Evolutionary conservation across 1,140 invertebrate genomes (phyloP).

Genomic region (Apis cerana): DNA sequence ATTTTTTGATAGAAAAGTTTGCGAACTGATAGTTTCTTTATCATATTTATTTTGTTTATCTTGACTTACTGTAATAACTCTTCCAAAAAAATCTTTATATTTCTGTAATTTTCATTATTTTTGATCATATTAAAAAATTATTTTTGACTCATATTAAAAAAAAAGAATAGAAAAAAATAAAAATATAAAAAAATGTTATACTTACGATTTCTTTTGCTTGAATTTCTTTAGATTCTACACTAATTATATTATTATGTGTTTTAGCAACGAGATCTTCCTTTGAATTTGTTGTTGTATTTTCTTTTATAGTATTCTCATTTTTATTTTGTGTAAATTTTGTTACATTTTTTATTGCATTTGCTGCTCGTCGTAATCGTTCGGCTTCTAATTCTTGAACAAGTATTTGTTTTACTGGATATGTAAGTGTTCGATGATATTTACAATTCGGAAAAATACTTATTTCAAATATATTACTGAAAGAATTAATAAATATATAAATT

Average conservation of each 20-base stretch:
- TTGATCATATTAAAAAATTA: not conserved
- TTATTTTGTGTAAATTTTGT: slow-evolving; percentile 8
- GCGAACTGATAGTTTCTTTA: slow-evolving; percentile 31
- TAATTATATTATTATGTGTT: not conserved
- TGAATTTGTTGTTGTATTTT: slow-evolving; percentile 1
- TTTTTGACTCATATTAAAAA: not conserved
- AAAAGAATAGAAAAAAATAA: not conserved
- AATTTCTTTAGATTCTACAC: slow-evolving; percentile 79
- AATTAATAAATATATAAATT: slow-evolving; percentile 25
- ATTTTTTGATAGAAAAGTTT: slow-evolving; percentile 80
- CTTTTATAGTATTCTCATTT: not conserved
- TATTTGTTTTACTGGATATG: slow-evolving; percentile 86
- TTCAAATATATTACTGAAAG: slow-evolving; percentile 79
- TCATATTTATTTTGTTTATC: slow-evolving; percentile 37
- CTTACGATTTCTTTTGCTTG: slow-evolving; percentile 77
- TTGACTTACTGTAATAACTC: slow-evolving; percentile 53
- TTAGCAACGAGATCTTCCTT: not conserved
- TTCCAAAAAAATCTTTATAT: slow-evolving; percentile 88
- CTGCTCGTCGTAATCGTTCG: slow-evolving; percentile 85
- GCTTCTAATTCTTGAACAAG: slow-evolving; percentile 89
- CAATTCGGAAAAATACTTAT: slow-evolving; percentile 74
- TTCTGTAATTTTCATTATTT: slow-evolving; percentile 77
- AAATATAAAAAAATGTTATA: slow-evolving; percentile 22
- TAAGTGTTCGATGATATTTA: slow-evolving; percentile 72
- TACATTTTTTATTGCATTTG: slow-evolving; percentile 66